Evolutionary conservation across 2,113 vertebrate genomes (phyloP).

Genomic region (Toxostoma redivivum): DNA sequence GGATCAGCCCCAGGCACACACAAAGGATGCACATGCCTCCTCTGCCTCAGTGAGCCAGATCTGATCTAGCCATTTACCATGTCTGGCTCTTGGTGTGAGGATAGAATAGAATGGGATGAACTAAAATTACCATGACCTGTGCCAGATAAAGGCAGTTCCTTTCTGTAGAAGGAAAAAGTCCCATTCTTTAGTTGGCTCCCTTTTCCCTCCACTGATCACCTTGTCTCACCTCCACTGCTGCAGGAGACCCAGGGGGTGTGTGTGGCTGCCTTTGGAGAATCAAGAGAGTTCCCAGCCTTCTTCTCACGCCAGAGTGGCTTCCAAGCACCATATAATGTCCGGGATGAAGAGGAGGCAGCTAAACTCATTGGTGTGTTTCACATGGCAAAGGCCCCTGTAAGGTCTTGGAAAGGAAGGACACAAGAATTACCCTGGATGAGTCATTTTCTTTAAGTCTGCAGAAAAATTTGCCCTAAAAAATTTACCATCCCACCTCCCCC

Average conservation of each 20-base stretch:
- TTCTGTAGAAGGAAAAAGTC: background rate
- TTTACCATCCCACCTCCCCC: background rate
- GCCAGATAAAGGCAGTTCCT: background rate
- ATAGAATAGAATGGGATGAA: background rate
- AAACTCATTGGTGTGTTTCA: conserved; percentile 80
- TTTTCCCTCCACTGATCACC: background rate
- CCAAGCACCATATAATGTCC: conserved; percentile 75
- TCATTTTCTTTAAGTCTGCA: background rate
- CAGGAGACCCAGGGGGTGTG: conserved; percentile 92
- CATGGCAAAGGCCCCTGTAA: background rate
- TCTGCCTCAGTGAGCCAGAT: background rate
- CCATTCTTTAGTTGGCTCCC: background rate
- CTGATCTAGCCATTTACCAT: background rate
- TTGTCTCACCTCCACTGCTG: background rate
- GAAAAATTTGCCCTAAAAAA: background rate
- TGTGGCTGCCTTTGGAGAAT: conserved; percentile 82
- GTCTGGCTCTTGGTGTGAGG: background rate
- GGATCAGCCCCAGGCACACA: background rate
- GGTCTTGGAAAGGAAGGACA: background rate
- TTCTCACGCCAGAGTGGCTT: conserved; percentile 83
- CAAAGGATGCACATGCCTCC: background rate
- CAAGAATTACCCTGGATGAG: background rate
- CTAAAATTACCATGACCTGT: background rate
- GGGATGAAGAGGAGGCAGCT: conserved; percentile 81
- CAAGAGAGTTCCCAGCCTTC: conserved; percentile 86